phyloP scores from a whole-genome alignment of 2,797 vertebrate species.

The Aselliscus stoliczkanus region DNA sequence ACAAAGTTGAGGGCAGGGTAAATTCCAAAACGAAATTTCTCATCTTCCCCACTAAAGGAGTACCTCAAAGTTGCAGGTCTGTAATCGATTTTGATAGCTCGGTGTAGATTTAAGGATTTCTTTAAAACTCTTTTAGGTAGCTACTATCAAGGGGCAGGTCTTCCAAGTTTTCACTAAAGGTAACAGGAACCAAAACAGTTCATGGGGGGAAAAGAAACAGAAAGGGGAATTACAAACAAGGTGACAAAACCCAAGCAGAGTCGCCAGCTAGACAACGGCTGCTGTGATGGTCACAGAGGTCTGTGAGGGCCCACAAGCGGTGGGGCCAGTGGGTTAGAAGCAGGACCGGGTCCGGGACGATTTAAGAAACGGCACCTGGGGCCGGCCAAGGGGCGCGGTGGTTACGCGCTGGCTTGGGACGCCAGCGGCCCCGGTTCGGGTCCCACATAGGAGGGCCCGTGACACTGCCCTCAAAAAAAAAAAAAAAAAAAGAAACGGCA shows the following conservation, averaged over 20 bases:
- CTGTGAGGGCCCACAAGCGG: no score
- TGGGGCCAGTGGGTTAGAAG: neutral
- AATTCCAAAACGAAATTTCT: neutral
- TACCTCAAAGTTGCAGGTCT: neutral
- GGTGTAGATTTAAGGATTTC: neutral
- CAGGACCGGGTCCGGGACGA: neutral
- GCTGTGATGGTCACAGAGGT: neutral
- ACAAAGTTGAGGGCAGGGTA: neutral
- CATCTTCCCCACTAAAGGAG: neutral
- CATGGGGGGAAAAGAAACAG: neutral
- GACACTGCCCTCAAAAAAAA: no score
- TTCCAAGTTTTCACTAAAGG: slow-evolving; percentile 7
- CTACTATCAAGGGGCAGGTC: neutral
- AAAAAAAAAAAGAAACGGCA: neutral
- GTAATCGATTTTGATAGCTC: neutral
- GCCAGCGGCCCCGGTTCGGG: no score
- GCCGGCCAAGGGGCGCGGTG: no score
- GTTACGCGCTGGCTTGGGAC: no score
- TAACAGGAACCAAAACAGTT: neutral
- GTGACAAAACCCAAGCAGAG: neutral
- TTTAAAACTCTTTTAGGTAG: neutral
- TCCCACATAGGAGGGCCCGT: no score
- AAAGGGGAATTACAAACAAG: neutral
- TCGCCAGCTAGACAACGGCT: neutral
- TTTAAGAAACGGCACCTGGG: neutral